Percentiles rank a stretch among this genome's conserved stretches.
phyloP scores from a whole-genome alignment of 2,888 invertebrate species.

The Xanthorhoe spadicearia region DNA sequence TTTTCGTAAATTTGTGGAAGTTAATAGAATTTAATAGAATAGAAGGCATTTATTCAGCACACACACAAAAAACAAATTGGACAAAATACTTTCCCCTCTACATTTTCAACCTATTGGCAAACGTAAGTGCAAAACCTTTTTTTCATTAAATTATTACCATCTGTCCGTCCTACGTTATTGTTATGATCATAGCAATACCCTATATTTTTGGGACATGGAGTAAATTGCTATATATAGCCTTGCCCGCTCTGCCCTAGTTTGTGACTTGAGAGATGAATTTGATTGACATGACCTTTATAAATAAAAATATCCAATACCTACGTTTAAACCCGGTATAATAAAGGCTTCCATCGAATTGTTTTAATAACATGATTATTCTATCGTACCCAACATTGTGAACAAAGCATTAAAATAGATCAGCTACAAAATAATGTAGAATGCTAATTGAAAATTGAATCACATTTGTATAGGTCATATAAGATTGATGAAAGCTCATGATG shows the following conservation, averaged over 20 bases:
- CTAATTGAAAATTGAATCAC: slow-evolving; percentile 16
- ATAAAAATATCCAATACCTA: not conserved
- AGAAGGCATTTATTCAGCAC: no score
- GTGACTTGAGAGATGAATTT: not conserved
- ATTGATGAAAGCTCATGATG: slow-evolving; percentile 37
- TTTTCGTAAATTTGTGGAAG: no score
- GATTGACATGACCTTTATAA: slow-evolving; percentile 4
- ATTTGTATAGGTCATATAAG: slow-evolving; percentile 31
- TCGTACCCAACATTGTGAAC: not conserved
- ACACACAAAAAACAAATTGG: no score
- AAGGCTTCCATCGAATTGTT: not conserved
- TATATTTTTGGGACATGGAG: not conserved
- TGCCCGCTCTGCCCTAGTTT: not conserved
- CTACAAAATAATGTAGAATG: slow-evolving; percentile 13
- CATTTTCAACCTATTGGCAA: not conserved
- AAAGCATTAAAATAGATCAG: slow-evolving; percentile 9
- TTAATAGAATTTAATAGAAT: no score
- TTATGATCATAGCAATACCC: not conserved
- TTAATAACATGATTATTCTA: not conserved
- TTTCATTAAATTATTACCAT: not conserved
- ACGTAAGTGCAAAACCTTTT: not conserved
- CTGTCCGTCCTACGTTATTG: not conserved
- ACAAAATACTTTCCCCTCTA: no score
- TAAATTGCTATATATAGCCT: not conserved
- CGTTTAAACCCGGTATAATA: not conserved